A percentile compares a stretch with the other conserved stretches of the same genome.
These are phyloP conservation scores for Temnothorax curvispinosus DNA, from an alignment of 1,140 invertebrate genomes.

Conservation along the genomic window DNA sequence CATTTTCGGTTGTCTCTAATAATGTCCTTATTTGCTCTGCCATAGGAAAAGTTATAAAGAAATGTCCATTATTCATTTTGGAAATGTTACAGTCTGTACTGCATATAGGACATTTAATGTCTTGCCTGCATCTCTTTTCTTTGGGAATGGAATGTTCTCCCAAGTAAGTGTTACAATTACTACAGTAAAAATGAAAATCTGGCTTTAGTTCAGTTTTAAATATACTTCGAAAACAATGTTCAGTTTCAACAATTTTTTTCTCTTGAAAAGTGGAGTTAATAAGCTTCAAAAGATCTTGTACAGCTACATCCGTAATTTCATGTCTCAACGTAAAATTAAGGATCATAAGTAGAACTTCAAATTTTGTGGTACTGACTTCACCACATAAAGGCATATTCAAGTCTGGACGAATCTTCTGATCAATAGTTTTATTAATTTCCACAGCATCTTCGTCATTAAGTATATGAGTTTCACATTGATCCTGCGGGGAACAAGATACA, in stretches of 20 bases:
- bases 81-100: neutral
- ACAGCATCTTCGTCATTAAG: neutral
- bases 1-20: neutral
- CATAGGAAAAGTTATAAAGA: conserved; percentile 4
- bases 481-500: neutral
- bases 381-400: neutral
- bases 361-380: conserved; percentile 8
- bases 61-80: conserved; percentile 9
- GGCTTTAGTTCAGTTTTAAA: neutral
- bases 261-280: neutral
- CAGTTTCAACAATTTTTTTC: conserved; percentile 3
- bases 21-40: neutral
- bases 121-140: neutral
- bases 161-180: neutral
- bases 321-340: neutral
- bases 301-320: neutral
- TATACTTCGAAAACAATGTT: neutral
- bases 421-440: neutral
- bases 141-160: neutral
- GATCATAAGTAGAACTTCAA: conserved; percentile 6
- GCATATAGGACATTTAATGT: conserved; percentile 1
- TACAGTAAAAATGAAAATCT: conserved; percentile 20
- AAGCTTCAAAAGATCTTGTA: neutral
- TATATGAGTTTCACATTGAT: neutral
- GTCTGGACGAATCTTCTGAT: neutral